Evolutionary conservation across 2,113 vertebrate species (phyloP).

Genomic region (Columba livia): DNA sequence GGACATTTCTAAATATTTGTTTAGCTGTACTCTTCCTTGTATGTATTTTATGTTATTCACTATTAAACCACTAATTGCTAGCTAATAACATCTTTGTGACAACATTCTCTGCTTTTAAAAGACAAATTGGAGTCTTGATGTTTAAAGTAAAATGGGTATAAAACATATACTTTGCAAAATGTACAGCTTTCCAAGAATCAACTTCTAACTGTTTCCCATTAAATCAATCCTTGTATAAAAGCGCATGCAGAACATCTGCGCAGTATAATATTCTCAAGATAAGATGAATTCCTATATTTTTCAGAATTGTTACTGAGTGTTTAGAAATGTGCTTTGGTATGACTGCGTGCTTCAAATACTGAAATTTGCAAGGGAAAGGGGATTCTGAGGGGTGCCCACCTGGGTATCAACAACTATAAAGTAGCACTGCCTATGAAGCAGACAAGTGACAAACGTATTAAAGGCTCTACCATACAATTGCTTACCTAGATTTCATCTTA

Average conservation of each 20-base stretch:
- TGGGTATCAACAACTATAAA: neutral
- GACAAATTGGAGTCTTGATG: neutral
- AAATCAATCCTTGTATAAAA: neutral
- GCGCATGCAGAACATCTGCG: neutral
- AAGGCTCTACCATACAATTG: neutral
- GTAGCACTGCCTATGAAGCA: neutral
- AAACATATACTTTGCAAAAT: neutral
- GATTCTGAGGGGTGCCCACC: neutral
- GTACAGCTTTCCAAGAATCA: neutral
- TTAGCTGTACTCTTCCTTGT: neutral
- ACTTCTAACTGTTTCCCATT: neutral
- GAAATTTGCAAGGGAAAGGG: neutral
- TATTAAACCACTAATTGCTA: neutral
- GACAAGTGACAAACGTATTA: neutral
- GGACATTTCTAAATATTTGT: neutral
- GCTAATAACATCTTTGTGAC: neutral
- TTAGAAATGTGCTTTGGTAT: neutral
- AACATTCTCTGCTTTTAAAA: neutral
- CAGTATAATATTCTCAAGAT: neutral
- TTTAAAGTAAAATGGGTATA: neutral
- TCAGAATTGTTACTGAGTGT: neutral
- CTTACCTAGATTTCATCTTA: neutral
- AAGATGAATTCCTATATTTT: neutral
- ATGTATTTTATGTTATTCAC: neutral
- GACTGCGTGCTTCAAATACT: neutral